Evolutionary conservation across 2,888 invertebrate genomes (phyloP).

Genomic region (Oxystoma pomonae): DNA sequence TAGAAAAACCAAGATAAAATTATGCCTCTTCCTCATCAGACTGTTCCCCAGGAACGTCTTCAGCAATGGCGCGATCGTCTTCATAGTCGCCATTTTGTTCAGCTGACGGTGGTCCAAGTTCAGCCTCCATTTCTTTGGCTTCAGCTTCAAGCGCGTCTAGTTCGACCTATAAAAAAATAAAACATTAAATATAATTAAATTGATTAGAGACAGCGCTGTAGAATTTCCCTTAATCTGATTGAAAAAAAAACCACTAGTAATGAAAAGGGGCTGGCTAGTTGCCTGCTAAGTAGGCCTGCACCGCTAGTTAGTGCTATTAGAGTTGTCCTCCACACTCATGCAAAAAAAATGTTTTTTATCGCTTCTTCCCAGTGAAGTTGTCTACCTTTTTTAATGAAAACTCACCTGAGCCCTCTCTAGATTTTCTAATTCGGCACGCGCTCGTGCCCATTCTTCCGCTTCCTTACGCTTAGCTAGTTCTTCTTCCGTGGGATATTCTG

Average conservation of each 20-base stretch:
- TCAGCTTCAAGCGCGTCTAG: conserved; percentile 32
- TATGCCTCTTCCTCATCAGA: conserved; percentile 29
- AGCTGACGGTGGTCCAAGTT: conserved; percentile 20
- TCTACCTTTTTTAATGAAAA: too few species aligned
- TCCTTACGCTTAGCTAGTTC: conserved; percentile 30
- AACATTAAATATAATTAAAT: neutral
- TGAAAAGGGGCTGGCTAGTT: too few species aligned
- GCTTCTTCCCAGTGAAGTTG: too few species aligned
- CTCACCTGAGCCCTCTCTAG: conserved; percentile 31
- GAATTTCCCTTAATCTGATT: too few species aligned
- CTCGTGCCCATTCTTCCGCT: conserved; percentile 47
- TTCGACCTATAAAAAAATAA: conserved; percentile 21
- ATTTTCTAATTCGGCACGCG: conserved; percentile 37
- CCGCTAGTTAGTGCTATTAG: too few species aligned
- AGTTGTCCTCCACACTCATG: too few species aligned
- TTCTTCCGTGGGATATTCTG: neutral
- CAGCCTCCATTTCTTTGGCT: conserved; percentile 26
- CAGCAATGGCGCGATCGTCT: conserved; percentile 34
- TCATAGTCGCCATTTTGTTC: conserved; percentile 22
- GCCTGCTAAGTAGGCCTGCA: too few species aligned
- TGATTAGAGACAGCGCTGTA: too few species aligned
- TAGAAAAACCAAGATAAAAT: conserved; percentile 1
- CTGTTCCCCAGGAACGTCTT: conserved; percentile 31
- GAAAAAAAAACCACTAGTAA: too few species aligned
- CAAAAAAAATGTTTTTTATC: too few species aligned